A percentile compares a stretch with the other conserved stretches of the same genome.
phyloP scores from a whole-genome alignment of 2,888 invertebrate genomes.

The Tanaodytes sp. region DNA sequence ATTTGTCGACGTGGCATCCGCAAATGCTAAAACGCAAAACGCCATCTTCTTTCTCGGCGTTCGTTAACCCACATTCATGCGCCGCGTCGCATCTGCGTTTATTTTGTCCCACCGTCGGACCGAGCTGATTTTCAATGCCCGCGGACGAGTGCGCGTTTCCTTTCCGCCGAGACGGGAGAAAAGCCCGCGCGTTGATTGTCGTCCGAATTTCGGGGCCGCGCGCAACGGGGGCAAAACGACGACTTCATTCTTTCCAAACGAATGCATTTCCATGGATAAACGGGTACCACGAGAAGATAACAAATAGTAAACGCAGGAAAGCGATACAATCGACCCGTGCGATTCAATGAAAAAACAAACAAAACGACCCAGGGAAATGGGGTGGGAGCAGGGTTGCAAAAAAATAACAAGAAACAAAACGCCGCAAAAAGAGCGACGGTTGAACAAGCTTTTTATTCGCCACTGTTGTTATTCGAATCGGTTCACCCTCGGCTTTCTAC shows the following conservation, averaged over 20 bases:
- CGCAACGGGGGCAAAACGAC: conserved; percentile 18
- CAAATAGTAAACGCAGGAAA: conserved; percentile 47
- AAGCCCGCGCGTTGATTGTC: conserved; percentile 19
- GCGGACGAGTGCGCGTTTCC: conserved; percentile 34
- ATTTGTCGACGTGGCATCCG: no score
- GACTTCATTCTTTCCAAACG: conserved; percentile 44
- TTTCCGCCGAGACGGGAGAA: conserved; percentile 15
- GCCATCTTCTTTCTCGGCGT: conserved; percentile 14
- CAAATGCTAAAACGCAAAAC: conserved; percentile 8
- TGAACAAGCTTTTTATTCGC: conserved; percentile 29
- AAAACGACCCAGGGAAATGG: not conserved
- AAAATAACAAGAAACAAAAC: no score
- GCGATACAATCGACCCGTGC: conserved; percentile 48
- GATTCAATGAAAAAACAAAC: conserved; percentile 14
- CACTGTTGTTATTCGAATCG: conserved; percentile 41
- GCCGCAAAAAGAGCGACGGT: conserved; percentile 28
- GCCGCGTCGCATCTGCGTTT: conserved; percentile 16
- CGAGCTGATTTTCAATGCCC: conserved; percentile 31
- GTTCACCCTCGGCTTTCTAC: no score
- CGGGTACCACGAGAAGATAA: conserved; percentile 49
- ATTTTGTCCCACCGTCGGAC: conserved; percentile 24
- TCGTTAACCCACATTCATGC: conserved; percentile 41
- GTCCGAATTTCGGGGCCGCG: conserved; percentile 24
- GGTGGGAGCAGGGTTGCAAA: no score
- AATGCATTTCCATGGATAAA: conserved; percentile 48